A percentile compares a stretch with the other conserved stretches of the same genome.
Evolutionary conservation across 2,113 vertebrate species (phyloP).

Genomic region (Arothron firmamentum): DNA sequence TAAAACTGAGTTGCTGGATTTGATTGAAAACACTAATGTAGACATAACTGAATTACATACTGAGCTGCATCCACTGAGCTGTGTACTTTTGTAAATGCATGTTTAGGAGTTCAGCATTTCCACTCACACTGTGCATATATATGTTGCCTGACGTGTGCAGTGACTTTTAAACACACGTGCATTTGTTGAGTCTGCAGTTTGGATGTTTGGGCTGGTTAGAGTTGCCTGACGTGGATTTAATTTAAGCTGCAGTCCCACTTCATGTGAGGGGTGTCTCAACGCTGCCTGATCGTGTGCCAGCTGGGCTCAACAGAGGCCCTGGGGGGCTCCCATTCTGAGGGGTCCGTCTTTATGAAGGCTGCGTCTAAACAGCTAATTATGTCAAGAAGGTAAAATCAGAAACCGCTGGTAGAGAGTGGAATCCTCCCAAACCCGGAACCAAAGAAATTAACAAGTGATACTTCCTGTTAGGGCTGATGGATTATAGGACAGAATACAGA

Average conservation of each 20-base stretch:
- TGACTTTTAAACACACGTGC: slow-evolving; percentile 16
- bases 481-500: too few species aligned
- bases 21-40: not conserved
- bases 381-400: slow-evolving; percentile 83
- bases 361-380: slow-evolving; percentile 75
- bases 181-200: slow-evolving; percentile 49
- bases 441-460: not conserved
- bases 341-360: slow-evolving; percentile 88
- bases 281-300: slow-evolving; percentile 64
- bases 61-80: too few species aligned
- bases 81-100: too few species aligned
- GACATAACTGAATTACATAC: not conserved
- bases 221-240: slow-evolving; percentile 5
- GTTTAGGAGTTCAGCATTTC: not conserved
- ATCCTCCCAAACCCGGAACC: not conserved
- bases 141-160: slow-evolving; percentile 11
- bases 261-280: slow-evolving; percentile 8
- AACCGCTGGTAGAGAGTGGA: slow-evolving; percentile 12
- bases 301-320: slow-evolving; percentile 77
- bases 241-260: not conserved
- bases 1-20: not conserved
- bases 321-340: slow-evolving; percentile 80
- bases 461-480: too few species aligned
- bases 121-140: not conserved
- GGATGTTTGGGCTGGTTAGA: slow-evolving; percentile 6